Evolutionary conservation across 2,888 invertebrate genomes (phyloP).

Genomic region (Drosophila macrothrix): DNA sequence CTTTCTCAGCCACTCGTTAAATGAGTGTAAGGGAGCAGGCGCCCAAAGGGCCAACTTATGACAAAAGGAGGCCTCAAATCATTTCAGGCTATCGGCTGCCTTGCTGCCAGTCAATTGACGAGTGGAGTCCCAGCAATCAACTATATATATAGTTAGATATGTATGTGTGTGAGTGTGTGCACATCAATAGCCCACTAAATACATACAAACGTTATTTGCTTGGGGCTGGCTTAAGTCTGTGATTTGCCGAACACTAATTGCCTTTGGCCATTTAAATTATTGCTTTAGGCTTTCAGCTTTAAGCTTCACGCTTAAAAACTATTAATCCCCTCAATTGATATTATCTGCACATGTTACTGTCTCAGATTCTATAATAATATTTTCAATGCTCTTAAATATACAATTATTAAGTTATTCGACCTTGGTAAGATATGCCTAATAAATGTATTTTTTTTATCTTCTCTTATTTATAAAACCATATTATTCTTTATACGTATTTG

Average conservation of each 20-base stretch:
- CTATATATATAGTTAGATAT: constrained; percentile 17
- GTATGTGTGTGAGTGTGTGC: neutral
- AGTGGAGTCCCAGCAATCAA: constrained; percentile 40
- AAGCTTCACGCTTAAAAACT: neutral
- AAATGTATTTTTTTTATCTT: neutral
- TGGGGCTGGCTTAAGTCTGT: neutral
- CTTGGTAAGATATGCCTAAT: neutral
- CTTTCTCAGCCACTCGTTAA: constrained; percentile 22
- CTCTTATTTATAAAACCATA: neutral
- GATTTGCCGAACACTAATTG: neutral
- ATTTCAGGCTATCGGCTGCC: constrained; percentile 13
- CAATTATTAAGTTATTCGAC: neutral
- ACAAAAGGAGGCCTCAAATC: constrained; percentile 25
- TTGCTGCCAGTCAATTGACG: constrained; percentile 32
- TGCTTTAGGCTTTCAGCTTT: neutral
- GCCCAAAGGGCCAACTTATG: constrained; percentile 8
- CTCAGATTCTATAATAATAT: neutral
- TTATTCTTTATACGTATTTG: neutral
- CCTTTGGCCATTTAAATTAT: neutral
- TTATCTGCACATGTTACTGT: neutral
- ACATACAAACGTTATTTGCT: neutral
- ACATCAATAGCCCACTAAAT: neutral
- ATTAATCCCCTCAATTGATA: neutral
- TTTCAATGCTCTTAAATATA: neutral
- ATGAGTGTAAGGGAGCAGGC: constrained; percentile 27